Evolutionary conservation across 2,888 invertebrate genomes (phyloP), one percentile per base, ranked within the genome.

Genomic region (Zygogramma bicolorata): DNA sequence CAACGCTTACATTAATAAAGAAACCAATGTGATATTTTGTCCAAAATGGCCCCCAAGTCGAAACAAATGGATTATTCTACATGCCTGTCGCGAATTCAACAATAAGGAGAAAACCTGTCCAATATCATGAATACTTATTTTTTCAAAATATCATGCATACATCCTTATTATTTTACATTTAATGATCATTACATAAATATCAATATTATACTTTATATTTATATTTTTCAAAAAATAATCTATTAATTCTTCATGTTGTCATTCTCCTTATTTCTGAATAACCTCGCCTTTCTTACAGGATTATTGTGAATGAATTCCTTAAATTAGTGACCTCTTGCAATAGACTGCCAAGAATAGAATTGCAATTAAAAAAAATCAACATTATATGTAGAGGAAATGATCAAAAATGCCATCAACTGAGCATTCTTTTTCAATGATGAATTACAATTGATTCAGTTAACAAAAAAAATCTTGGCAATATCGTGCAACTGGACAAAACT

Each of bases 141-240:
- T 73, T 69, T 66, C 69, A 81, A 83, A 83, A 83, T 83, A 85
- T 82, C 84, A 85, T 85, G 84, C 84, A 85, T 84, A 85, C 84
- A 85, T 79, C 81, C 82, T 84, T 85, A 84, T 82, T 77, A 79
- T 77, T 83, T 83, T 84, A 84, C 84, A 85, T 84, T 83, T 82
- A 84, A 81, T 84, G 82, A 84, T 83, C 82, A 82, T 84, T 84
- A 85, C 81, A 83, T 85, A 84, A 83, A 85, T 85, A 85, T 84
- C 82, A 73, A 82, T 84, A 80, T 80, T 80, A 81, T 82, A 81
- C 80, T 81, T 81, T 79, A 77, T 82, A 82, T 83, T 84, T 83
- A 83, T 84, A 85, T 85, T 84, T 86, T 86, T 86, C 86, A 84
- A 88, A 87, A 88, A 87, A 88, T 87, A 87, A 85, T 85, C 84